Evolutionary conservation across 2,113 vertebrate species (phyloP), one percentile per base, ranked within the genome.

Genomic region (Pteronura brasiliensis): DNA sequence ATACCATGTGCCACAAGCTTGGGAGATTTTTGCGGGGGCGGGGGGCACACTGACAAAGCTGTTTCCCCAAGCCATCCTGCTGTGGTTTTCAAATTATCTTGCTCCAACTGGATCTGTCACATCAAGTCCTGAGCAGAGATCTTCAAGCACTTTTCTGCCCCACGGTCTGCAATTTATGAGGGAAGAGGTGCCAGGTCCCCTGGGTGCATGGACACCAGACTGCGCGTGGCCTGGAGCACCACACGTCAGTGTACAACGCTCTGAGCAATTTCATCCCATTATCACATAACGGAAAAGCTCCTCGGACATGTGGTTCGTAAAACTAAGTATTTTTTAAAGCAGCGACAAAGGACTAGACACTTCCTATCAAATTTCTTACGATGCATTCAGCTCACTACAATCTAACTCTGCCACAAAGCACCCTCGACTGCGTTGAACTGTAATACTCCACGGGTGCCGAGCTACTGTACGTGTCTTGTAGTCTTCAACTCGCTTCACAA

Each of bases 301-400:
- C 80, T 36, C 29, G 44, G 67, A 92, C n/a, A 52, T 81, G 31
- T 4, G 11, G 9, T 57, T 83, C 55, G 39, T 4, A 61, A 61
- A 88, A 92, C 55, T 27, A 52, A 71, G 8, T 31, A 92, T 44
- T 94, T 97, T 87, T 74, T 52, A 95, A 90, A 97, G 44, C 12
- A 76, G 34, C 57, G 49, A 74, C 42, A 76, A 80, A 97, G 81
- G 92, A 96, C 67, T 49, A 13, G 39, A 52, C 39, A 47, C 39
- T 77, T 83, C 65, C 69, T 2, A 88, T 39, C 71, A 77, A 82
- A 81, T 90, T 71, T 96, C 86, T 93, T 92, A 42, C 42, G 42
- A 42, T 42, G 6, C 39, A 83, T 42, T 96, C 47, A 39, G 42
- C 59, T 76, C 79, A 86, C 44, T 57, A 80, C 0, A 84, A 81